A percentile compares a stretch with the other conserved stretches of the same genome.
Evolutionary conservation across 2,888 invertebrate genomes (phyloP).

Genomic region (Loripinus fragilis): DNA sequence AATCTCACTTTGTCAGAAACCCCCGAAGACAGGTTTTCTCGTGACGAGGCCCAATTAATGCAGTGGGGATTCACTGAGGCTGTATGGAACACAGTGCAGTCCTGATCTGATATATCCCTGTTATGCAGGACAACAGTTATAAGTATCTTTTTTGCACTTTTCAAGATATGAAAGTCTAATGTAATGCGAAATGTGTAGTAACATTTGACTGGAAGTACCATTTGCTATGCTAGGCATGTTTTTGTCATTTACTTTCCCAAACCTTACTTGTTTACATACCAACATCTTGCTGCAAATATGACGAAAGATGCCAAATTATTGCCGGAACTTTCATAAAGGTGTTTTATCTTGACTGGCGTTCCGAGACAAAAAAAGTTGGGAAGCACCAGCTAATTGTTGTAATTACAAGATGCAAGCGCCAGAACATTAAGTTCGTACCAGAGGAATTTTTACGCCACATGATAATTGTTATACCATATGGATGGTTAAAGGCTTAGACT

Average conservation of each 20-base stretch:
- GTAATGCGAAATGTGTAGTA: too few species aligned
- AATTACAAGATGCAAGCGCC: neutral
- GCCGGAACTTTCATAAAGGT: neutral
- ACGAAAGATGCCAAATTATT: conserved; percentile 7
- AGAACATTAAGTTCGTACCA: neutral
- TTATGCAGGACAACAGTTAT: too few species aligned
- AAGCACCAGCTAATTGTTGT: neutral
- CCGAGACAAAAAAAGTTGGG: neutral
- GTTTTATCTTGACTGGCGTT: neutral
- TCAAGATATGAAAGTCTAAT: too few species aligned
- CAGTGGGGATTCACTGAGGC: too few species aligned
- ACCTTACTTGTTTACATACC: neutral
- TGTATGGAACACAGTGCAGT: too few species aligned
- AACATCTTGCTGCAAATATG: neutral
- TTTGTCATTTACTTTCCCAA: neutral
- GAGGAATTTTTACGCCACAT: neutral
- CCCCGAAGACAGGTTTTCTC: too few species aligned
- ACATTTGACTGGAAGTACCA: too few species aligned
- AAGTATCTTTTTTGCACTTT: too few species aligned
- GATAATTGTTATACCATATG: conserved; percentile 1
- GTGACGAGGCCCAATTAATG: too few species aligned
- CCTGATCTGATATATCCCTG: too few species aligned
- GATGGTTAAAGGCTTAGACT: neutral
- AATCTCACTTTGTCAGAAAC: too few species aligned
- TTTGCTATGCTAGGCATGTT: neutral